Evolutionary conservation across 2,113 vertebrate genomes (phyloP).

Genomic region (Phaethon lepturus): DNA sequence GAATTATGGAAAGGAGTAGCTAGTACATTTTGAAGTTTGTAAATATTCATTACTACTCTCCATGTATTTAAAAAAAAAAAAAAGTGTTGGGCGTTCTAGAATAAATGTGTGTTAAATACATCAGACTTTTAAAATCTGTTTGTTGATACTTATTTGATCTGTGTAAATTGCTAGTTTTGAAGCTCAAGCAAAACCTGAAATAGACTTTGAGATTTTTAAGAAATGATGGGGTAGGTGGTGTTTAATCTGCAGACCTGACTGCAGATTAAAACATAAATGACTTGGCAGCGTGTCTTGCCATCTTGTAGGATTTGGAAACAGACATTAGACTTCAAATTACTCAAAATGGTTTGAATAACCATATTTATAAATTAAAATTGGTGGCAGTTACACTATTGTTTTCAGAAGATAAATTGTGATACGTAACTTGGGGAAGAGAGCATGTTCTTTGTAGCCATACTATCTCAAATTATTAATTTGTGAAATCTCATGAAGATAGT

Average conservation of each 20-base stretch:
- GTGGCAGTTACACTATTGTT: not conserved
- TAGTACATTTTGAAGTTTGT: not conserved
- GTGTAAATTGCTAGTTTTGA: not conserved
- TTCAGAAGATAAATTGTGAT: not conserved
- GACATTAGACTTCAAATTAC: not conserved
- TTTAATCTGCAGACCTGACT: not conserved
- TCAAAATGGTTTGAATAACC: not conserved
- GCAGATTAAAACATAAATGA: not conserved
- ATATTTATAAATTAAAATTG: not conserved
- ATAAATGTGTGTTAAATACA: not conserved
- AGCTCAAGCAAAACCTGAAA: not conserved
- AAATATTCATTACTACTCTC: not conserved
- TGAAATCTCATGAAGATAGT: not conserved
- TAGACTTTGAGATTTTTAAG: not conserved
- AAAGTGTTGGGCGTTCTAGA: not conserved
- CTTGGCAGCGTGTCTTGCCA: not conserved
- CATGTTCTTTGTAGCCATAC: not conserved
- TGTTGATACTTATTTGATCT: not conserved
- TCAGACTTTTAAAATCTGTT: not conserved
- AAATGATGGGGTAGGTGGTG: not conserved
- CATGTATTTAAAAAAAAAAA: not conserved
- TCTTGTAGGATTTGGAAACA: not conserved
- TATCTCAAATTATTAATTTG: not conserved
- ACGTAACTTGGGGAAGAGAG: not conserved
- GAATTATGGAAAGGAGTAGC: not conserved